phyloP scores from a whole-genome alignment of 1,140 invertebrate species.

The Drosophila oshimai region DNA sequence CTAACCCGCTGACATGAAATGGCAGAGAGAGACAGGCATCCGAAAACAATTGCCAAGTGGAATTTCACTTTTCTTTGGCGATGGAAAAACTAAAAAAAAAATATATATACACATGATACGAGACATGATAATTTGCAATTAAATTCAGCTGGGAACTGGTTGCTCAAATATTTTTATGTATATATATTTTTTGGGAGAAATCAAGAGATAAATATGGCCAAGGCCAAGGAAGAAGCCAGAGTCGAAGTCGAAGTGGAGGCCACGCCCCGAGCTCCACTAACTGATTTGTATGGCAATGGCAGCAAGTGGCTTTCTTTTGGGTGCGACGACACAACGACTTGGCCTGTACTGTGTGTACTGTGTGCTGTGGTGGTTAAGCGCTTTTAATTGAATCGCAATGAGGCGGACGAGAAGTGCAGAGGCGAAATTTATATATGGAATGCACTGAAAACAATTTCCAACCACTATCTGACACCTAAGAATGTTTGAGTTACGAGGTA shows the following conservation, averaged over 20 bases:
- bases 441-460: not conserved
- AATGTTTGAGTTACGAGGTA: no score
- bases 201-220: conserved; percentile 37
- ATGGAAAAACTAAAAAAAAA: conserved; percentile 56
- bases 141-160: conserved; percentile 58
- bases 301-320: conserved; percentile 40
- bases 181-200: conserved; percentile 57
- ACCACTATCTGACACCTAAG: not conserved
- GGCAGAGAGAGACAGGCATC: conserved; percentile 9
- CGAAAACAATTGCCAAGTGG: conserved; percentile 35
- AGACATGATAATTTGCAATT: conserved; percentile 68
- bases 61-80: conserved; percentile 70
- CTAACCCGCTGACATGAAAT: conserved; percentile 73
- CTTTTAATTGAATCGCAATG: conserved; percentile 75
- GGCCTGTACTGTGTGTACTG: no score
- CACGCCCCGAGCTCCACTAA: conserved; percentile 32
- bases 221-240: conserved; percentile 35
- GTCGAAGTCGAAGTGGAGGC: not conserved
- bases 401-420: not conserved
- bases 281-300: conserved; percentile 38
- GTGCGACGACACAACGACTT: conserved; percentile 35
- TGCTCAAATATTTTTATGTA: conserved; percentile 43
- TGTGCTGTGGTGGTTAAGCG: conserved; percentile 52
- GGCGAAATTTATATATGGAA: not conserved
- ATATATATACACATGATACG: conserved; percentile 37